These are phyloP conservation scores for Parazoanthus swiftii DNA, from an alignment of 92 coral and sea anemone species.

Conservation along the genomic window DNA sequence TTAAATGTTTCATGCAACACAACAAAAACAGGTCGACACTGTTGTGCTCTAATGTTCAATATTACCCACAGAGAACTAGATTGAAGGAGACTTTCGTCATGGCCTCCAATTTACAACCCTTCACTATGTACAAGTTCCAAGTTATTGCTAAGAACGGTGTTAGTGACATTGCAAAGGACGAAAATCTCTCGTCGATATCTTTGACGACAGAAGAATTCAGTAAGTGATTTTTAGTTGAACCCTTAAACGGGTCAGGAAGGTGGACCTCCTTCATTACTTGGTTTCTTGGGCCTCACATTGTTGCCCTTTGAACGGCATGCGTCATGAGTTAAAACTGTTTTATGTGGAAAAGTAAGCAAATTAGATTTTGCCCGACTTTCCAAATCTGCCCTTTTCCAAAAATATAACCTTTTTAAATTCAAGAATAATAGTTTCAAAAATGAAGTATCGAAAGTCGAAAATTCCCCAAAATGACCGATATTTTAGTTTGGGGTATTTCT, in stretches of 20 bases:
- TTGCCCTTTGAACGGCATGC: too few species aligned
- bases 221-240: not conserved
- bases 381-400: too few species aligned
- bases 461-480: too few species aligned
- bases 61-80: not conserved
- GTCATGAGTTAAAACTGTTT: too few species aligned
- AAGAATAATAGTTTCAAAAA: too few species aligned
- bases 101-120: conserved; percentile 6
- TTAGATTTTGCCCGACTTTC: too few species aligned
- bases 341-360: too few species aligned
- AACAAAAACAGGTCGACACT: not conserved
- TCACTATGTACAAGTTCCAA: not conserved
- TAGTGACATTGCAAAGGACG: not conserved
- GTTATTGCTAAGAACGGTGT: conserved; percentile 23
- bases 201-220: not conserved
- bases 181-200: not conserved
- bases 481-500: too few species aligned
- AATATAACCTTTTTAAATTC: too few species aligned
- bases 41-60: not conserved
- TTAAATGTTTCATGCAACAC: not conserved
- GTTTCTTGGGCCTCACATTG: too few species aligned
- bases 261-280: too few species aligned
- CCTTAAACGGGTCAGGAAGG: not conserved
- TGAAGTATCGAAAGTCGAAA: too few species aligned
- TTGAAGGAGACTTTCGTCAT: not conserved